These are phyloP conservation scores for Stomorhina lunata DNA, from an alignment of 2,888 invertebrate species.

Conservation along the genomic window DNA sequence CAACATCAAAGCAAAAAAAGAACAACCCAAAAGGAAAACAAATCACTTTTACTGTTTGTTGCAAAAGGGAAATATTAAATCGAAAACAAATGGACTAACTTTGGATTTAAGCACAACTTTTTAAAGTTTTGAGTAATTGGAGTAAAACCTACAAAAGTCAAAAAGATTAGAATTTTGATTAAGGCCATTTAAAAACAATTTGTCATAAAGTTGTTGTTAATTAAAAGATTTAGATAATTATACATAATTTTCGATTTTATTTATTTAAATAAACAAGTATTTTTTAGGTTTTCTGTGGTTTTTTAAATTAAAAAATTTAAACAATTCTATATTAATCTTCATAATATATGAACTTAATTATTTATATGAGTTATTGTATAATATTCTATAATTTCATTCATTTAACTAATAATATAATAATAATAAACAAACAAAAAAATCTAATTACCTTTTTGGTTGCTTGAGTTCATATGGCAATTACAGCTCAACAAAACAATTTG, in stretches of 20 bases:
- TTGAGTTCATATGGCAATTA: constrained; percentile 15
- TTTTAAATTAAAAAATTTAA: too few species aligned
- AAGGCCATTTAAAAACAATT: not conserved
- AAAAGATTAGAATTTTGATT: not conserved
- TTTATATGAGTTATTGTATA: too few species aligned
- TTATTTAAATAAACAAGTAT: too few species aligned
- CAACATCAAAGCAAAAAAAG: not conserved
- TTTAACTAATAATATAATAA: not conserved
- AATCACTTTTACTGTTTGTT: not conserved
- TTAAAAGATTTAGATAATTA: not conserved
- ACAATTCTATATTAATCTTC: not conserved
- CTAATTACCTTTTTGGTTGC: constrained; percentile 18
- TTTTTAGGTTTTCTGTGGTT: not conserved
- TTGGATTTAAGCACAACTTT: not conserved
- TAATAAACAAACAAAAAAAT: not conserved
- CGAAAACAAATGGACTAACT: not conserved
- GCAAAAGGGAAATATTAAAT: not conserved
- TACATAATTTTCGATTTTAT: not conserved
- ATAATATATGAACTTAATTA: too few species aligned
- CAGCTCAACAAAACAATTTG: constrained; percentile 10
- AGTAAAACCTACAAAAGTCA: not conserved
- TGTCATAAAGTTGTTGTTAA: not conserved
- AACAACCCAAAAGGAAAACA: not conserved
- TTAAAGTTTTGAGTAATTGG: not conserved
- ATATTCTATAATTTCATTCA: not conserved